These are phyloP conservation scores for Xanthorhoe spadicearia DNA, from an alignment of 2,888 invertebrate genomes.

Conservation along the genomic window DNA sequence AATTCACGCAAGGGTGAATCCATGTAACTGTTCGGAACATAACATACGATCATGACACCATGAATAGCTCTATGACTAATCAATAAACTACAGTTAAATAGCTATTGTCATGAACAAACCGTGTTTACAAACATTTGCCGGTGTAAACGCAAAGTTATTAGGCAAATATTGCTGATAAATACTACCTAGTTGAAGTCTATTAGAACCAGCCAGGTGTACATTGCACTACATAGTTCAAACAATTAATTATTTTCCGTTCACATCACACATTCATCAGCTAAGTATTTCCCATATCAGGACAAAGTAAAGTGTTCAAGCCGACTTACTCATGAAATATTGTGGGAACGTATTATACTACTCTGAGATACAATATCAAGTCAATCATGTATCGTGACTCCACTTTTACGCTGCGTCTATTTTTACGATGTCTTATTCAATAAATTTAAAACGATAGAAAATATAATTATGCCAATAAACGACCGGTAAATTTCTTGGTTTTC, in stretches of 20 bases:
- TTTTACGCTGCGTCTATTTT: background rate
- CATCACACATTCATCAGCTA: slow-evolving; percentile 8
- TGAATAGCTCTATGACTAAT: slow-evolving; percentile 23
- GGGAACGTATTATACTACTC: background rate
- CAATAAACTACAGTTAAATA: slow-evolving; percentile 17
- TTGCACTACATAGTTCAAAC: slow-evolving; percentile 1
- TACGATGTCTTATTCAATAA: background rate
- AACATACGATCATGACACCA: slow-evolving; percentile 18
- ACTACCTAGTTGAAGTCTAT: slow-evolving; percentile 11
- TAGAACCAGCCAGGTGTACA: slow-evolving; percentile 10
- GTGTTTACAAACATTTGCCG: slow-evolving; percentile 25
- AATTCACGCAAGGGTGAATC: slow-evolving; percentile 9
- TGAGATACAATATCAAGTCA: background rate
- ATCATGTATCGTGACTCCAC: background rate
- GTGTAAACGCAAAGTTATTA: slow-evolving; percentile 18
- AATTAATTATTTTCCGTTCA: slow-evolving; percentile 10
- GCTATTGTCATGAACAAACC: slow-evolving; percentile 24
- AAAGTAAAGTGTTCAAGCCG: slow-evolving; percentile 5
- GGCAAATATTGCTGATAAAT: slow-evolving; percentile 22
- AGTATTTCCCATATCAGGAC: slow-evolving; percentile 2
- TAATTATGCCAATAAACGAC: background rate
- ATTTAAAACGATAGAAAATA: background rate
- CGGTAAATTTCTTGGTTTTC: background rate
- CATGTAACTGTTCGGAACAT: slow-evolving; percentile 1
- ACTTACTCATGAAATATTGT: slow-evolving; percentile 1